Base-by-base conservation (phyloP, 2,888 invertebrate genomes). In the Leucania comma region DNA sequence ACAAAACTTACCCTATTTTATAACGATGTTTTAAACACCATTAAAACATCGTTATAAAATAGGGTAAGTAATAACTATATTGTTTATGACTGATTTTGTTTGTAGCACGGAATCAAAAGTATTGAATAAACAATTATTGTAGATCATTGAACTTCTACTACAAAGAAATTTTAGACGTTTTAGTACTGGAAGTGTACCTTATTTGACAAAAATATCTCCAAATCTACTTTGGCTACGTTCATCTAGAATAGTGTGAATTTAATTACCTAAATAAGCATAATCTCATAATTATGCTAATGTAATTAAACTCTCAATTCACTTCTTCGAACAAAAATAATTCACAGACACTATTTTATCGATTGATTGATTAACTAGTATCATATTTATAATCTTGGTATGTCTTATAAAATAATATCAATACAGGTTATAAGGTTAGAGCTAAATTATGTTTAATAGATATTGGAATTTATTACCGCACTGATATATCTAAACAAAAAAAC, bases 381-480 rank as follows among this genome's bases (percentile, higher is more conserved):
- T 68, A 76, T 67, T 68, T 80, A 22, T 58, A 79, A 68, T 69
- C 60, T 70, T 38, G 35, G 14, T 53, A 46, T 54, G 38, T 17
- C 29, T 63, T 60, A 50, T 67, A 64, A 65, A 66, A 69, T 68
- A 57, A 69, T 69, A 72, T 59, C 54, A 51, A 62, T 70, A 60
- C 71, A 71, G 80, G 73, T 80, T 68, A 56, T 56, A 80, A 80
- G 80, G 73, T 80, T 71, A 77, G 26, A 61, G 22, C 24, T 71
- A 64, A 80, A 77, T 73, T 80, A 80, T 61, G n/a, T 67, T 70
- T 73, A 80, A 77, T 80, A 76, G 69, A 66, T 72, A 71, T 79
- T 79, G 64, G 65, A 71, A 75, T 79, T 68, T 72, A 80, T 74
- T 68, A 63, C 60, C 56, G 38, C 61, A 81, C 58, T 75, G 81